phyloP scores from a whole-genome alignment of 2,888 invertebrate species.

The Amblyteles armatorius region DNA sequence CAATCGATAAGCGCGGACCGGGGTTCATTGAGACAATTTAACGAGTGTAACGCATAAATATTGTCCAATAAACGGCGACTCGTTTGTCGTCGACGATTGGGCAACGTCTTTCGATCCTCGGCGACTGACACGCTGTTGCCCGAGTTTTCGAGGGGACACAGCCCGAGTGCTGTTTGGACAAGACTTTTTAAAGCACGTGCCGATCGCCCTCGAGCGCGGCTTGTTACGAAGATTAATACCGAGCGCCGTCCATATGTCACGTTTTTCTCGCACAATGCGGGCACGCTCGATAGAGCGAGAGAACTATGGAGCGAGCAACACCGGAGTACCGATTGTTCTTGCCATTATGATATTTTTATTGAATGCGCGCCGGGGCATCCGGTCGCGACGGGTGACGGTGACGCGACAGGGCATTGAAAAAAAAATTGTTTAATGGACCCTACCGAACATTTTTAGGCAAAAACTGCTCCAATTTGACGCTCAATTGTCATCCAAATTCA shows the following conservation, averaged over 20 bases:
- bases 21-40: constrained; percentile 68
- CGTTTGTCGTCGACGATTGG: constrained; percentile 45
- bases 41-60: constrained; percentile 57
- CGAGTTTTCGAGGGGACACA: constrained; percentile 19
- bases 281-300: constrained; percentile 1
- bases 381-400: constrained; percentile 18
- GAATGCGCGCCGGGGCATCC: constrained; percentile 53
- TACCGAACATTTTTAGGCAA: too few relatives aligned
- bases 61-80: constrained; percentile 63
- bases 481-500: too few relatives aligned
- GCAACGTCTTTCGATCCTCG: constrained; percentile 36
- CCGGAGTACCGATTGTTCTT: constrained; percentile 38
- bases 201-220: constrained; percentile 55
- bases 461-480: too few relatives aligned
- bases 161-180: constrained; percentile 55
- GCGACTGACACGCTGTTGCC: constrained; percentile 13
- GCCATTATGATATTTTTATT: constrained; percentile 48
- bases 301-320: background rate
- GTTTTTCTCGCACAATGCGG: constrained; percentile 61
- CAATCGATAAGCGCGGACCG: constrained; percentile 67
- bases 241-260: constrained; percentile 69
- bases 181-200: constrained; percentile 66
- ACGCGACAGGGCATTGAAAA: background rate
- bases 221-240: constrained; percentile 71
- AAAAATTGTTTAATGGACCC: too few relatives aligned